Evolutionary conservation across 92 coral and sea anemone species (phyloP).

Genomic region (Meandrina meandrites): DNA sequence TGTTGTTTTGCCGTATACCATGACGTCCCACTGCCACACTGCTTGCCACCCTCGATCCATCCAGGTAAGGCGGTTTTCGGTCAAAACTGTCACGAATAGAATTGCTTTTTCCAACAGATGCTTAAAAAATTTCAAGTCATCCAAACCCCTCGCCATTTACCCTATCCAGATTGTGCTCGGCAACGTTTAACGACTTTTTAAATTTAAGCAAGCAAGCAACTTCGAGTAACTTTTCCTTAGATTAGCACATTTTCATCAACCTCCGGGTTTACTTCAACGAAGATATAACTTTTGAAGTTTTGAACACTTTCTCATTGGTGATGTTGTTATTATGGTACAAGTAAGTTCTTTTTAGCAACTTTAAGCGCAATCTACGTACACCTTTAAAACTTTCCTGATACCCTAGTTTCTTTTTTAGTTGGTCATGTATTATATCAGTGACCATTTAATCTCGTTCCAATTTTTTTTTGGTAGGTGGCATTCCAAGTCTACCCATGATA

Average conservation of each 20-base stretch:
- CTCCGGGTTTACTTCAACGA: too few species aligned
- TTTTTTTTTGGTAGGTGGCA: neutral
- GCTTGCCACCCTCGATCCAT: constrained; percentile 23
- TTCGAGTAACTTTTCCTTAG: too few species aligned
- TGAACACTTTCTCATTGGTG: too few species aligned
- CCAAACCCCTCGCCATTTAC: too few species aligned
- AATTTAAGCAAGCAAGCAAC: too few species aligned
- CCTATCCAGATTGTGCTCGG: too few species aligned
- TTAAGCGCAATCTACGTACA: too few species aligned
- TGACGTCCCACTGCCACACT: constrained; percentile 44
- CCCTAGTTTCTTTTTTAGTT: neutral
- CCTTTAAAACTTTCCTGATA: neutral
- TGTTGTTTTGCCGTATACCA: constrained; percentile 57
- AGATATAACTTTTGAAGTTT: too few species aligned
- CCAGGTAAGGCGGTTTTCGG: constrained; percentile 20
- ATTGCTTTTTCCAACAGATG: neutral
- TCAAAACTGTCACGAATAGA: neutral
- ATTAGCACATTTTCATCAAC: too few species aligned
- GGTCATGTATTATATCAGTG: neutral
- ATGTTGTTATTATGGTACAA: too few species aligned
- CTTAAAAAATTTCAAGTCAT: neutral
- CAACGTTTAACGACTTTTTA: too few species aligned
- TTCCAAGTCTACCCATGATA: constrained; percentile 20
- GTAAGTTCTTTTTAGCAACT: neutral
- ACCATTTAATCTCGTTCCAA: neutral